Base-by-base conservation (phyloP, 35 echinoderm and acorn worm genomes). In the Apostichopus californicus region DNA sequence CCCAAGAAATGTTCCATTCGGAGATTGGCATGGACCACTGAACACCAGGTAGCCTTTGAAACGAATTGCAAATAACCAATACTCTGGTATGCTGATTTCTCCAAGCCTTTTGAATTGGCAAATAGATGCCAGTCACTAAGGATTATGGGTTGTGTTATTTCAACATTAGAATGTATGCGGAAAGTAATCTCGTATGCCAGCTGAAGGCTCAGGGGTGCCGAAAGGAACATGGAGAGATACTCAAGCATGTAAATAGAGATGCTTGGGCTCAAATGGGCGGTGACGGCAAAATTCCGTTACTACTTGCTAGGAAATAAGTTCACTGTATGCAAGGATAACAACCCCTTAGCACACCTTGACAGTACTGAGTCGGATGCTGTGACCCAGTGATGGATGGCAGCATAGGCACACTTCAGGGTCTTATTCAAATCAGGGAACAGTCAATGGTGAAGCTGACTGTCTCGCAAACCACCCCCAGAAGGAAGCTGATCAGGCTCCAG, bases 251-350 rank as follows among this genome's bases (percentile, higher is more conserved):
- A 25, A 25, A 25, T 25, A 1, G 24, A 25, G 18, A 0, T 93
- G 7, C 17, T 93, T 0, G 81, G 28, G 10, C 12, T 93, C 7
- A 93, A 93, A 23, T 93, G 81, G 80, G 81, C 81, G 1, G 53
- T 93, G 14, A 15, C 81, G n/a, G 92, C 86, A 4, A 93, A 87
- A 70, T 86, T 93, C 22, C 34, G 92, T 6, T 81, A 93, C 13
- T 82, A 92, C 61, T 65, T 93, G 5, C 34, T 93, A 1, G 81
- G 61, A 5, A 77, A 8, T 5, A 93, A 77, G 12, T 92, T 92
- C 78, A 81, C 57, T 0, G 57, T 92, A 15, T 92, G 7, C 26
- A 92, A 77, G 0, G 90, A 92, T 52, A 92, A 92, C 56, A 92
- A 92, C 28, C 77, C 78, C 5, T 52, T 92, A 14, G 54, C 77